Conservation (phyloP, 1,140 invertebrate species). For the Carcinoscorpius rotundicauda region DNA sequence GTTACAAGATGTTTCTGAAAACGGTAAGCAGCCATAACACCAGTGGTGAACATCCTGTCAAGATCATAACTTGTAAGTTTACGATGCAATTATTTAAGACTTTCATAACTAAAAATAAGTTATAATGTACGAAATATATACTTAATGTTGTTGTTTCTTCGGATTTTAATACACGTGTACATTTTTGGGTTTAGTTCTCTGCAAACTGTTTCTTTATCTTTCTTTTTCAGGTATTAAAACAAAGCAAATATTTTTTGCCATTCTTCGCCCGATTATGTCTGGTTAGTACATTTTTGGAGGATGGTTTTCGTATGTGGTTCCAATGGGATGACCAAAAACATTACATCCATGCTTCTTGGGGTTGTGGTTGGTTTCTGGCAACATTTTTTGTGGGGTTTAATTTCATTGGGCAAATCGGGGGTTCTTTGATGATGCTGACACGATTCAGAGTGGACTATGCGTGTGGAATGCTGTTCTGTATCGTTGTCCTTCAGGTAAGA, state of each 20-base stretch:
- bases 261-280: conserved; percentile 90
- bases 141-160: no score
- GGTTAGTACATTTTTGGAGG: conserved; percentile 98
- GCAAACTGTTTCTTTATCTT: conserved; percentile 11
- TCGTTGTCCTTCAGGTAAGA: conserved; percentile 82
- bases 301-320: conserved; percentile 97
- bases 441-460: conserved; percentile 88
- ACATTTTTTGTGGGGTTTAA: conserved; percentile 89
- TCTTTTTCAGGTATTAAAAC: conserved; percentile 63
- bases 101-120: no score
- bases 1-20: no score
- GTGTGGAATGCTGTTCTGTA: conserved; percentile 87
- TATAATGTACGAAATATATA: no score
- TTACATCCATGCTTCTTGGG: conserved; percentile 97
- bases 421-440: conserved; percentile 87
- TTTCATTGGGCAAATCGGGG: conserved; percentile 86
- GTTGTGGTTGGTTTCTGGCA: conserved; percentile 86
- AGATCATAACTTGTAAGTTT: no score
- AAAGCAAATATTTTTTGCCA: conserved; percentile 86
- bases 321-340: conserved; percentile 97
- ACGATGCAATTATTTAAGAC: no score
- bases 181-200: no score
- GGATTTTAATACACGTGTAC: no score
- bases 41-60: no score
- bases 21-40: no score